Evolutionary conservation across 2,113 vertebrate genomes (phyloP), one percentile per base, ranked within the genome.

Genomic region (Chloropsis cyanopogon): DNA sequence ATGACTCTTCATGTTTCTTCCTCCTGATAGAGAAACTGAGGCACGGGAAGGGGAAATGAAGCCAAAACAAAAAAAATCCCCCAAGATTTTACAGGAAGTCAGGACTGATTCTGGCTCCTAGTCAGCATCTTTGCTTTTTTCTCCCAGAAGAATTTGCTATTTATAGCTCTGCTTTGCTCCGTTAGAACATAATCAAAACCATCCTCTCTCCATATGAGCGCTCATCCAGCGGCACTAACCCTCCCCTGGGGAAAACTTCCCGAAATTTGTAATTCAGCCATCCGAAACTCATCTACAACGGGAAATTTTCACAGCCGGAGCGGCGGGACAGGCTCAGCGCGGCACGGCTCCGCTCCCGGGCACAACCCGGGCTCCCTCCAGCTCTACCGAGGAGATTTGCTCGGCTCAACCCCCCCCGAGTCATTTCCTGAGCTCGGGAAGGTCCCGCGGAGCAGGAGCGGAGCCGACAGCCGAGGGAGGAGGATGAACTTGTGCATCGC

Each of bases 1-100:
- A 0, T 0, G 3, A 9, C 7, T 0, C 0, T 21, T 44, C 2
- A 0, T 0, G 1, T 29, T 63, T 56, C 41, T 56, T 35, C 22
- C 35, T 18, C 4, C 5, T 7, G 22, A 31, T 4, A 1, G 35
- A 44, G 78, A 84, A 90, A 70, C 39, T 39, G 85, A 93, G 82
- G 60, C 64, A 23, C 6, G 5, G 17, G 41, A 42, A 56, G 50
- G 37, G 2, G 54, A 86, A 92, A 47, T 0, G 11, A 50, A 77
- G 49, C 29, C 52, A 49, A 56, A 24, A 11, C 6, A 19, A 41
- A 29, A 53, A 54, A 63, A 83, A 31, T 6, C 23, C 71, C 90
- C 76, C 11, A 60, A 70, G 70, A 15, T 31, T 80, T 63, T 28
- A 66, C 8, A 11, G 76, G 93, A 90, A 87, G 29, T 35, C 1